Percentiles rank a stretch among this genome's conserved stretches.
Evolutionary conservation across 2,797 vertebrate genomes (phyloP).

Genomic region (Thunnus albacares): DNA sequence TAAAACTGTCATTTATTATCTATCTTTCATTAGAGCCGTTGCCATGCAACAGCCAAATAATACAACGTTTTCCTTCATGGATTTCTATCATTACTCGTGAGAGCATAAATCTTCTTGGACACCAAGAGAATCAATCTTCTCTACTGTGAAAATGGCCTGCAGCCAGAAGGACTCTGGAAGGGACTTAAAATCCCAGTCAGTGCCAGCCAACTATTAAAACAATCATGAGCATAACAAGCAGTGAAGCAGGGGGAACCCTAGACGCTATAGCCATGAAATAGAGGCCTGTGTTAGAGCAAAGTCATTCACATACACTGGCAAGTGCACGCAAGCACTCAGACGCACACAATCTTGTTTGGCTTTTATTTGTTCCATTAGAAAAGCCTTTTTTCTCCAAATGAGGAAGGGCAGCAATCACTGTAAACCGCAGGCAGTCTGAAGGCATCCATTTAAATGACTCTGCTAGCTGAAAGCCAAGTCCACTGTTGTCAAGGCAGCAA

Average conservation of each 20-base stretch:
- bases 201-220: constrained; percentile 56
- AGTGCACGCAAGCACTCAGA: constrained; percentile 42
- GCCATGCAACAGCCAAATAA: constrained; percentile 69
- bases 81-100: constrained; percentile 60
- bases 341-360: constrained; percentile 55
- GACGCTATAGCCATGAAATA: constrained; percentile 45
- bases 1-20: constrained; percentile 51
- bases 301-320: neutral
- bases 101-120: constrained; percentile 56
- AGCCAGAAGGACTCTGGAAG: constrained; percentile 51
- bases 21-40: constrained; percentile 62
- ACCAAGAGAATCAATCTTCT: constrained; percentile 53
- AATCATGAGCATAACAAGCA: constrained; percentile 42
- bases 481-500: constrained; percentile 90
- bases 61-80: constrained; percentile 53
- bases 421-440: constrained; percentile 85
- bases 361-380: constrained; percentile 72
- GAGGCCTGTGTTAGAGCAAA: constrained; percentile 29
- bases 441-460: constrained; percentile 89
- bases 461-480: constrained; percentile 88
- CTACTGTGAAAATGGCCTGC: constrained; percentile 46
- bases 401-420: constrained; percentile 67
- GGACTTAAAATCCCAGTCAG: constrained; percentile 44
- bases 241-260: constrained; percentile 49
- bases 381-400: constrained; percentile 59